Conservation (phyloP, 2,888 invertebrate genomes). For the Sinodicranocentrus sp. region DNA sequence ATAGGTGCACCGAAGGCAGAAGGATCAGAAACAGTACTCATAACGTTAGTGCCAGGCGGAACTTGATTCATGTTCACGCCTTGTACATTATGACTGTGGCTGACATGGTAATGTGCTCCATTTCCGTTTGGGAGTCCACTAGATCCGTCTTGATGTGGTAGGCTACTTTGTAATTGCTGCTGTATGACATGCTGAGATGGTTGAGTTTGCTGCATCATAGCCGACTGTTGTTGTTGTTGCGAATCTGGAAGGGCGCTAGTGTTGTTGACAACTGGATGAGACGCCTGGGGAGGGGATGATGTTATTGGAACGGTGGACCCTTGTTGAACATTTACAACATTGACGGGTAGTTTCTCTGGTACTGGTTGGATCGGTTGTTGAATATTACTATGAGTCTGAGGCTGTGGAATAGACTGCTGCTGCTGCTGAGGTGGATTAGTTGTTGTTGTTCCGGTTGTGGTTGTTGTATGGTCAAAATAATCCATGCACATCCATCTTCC, state of each 20-base stretch:
- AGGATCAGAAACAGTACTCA: constrained; percentile 40
- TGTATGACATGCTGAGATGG: constrained; percentile 43
- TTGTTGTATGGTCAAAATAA: constrained; percentile 90
- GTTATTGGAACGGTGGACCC: constrained; percentile 61
- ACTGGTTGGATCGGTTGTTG: constrained; percentile 33
- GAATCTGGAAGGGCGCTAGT: constrained; percentile 48
- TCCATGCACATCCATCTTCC: constrained; percentile 98
- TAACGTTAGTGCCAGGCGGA: constrained; percentile 27
- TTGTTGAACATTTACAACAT: constrained; percentile 53
- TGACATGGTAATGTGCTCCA: constrained; percentile 58
- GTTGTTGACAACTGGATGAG: constrained; percentile 46
- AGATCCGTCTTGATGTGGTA: constrained; percentile 37
- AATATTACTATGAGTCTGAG: constrained; percentile 59
- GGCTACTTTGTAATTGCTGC: constrained; percentile 40
- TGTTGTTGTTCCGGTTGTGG: constrained; percentile 62
- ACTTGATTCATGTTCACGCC: constrained; percentile 43
- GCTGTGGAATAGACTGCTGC: constrained; percentile 64
- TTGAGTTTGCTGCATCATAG: constrained; percentile 53
- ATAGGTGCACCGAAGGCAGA: constrained; percentile 39
- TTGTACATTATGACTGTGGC: constrained; percentile 46
- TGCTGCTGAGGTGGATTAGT: constrained; percentile 56
- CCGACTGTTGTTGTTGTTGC: constrained; percentile 53
- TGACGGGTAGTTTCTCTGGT: constrained; percentile 32
- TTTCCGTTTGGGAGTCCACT: constrained; percentile 53
- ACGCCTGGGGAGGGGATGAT: constrained; percentile 55